These are phyloP conservation scores for Epinotia demarniana DNA, from an alignment of 2,888 invertebrate species.

Conservation along the genomic window DNA sequence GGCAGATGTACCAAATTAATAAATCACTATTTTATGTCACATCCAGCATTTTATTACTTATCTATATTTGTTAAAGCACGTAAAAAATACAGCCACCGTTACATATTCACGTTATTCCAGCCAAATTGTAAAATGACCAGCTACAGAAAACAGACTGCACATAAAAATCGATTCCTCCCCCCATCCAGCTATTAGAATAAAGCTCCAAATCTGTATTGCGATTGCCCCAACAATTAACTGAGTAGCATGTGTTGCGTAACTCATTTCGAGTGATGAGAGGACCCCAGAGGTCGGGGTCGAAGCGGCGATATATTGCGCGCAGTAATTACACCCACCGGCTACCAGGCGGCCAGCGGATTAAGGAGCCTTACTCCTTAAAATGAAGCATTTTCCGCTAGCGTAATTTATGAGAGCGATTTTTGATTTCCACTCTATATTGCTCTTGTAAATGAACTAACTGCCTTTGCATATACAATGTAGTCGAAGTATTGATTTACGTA, in stretches of 20 bases:
- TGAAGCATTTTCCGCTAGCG: slow-evolving; percentile 69
- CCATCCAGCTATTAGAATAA: slow-evolving; percentile 66
- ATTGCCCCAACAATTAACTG: slow-evolving; percentile 74
- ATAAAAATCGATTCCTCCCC: slow-evolving; percentile 51
- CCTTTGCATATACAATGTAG: neutral
- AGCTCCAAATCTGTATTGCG: slow-evolving; percentile 64
- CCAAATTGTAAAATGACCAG: neutral
- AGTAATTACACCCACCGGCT: slow-evolving; percentile 76
- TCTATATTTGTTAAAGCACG: too few relatives aligned
- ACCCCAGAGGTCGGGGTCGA: slow-evolving; percentile 55
- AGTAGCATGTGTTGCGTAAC: slow-evolving; percentile 78
- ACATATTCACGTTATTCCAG: neutral
- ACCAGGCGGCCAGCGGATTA: slow-evolving; percentile 74
- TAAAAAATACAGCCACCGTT: neutral
- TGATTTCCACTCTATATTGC: slow-evolving; percentile 58
- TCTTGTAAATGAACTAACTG: slow-evolving; percentile 58
- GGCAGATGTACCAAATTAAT: neutral
- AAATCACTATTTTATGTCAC: neutral
- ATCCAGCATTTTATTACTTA: neutral
- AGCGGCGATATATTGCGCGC: slow-evolving; percentile 72
- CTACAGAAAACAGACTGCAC: neutral
- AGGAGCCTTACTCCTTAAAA: slow-evolving; percentile 74
- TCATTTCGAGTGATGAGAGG: slow-evolving; percentile 67
- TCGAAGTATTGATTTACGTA: neutral
- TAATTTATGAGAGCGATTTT: slow-evolving; percentile 67